Evolutionary conservation across 1,140 invertebrate species (phyloP).

Genomic region (Bombus difficillimus): DNA sequence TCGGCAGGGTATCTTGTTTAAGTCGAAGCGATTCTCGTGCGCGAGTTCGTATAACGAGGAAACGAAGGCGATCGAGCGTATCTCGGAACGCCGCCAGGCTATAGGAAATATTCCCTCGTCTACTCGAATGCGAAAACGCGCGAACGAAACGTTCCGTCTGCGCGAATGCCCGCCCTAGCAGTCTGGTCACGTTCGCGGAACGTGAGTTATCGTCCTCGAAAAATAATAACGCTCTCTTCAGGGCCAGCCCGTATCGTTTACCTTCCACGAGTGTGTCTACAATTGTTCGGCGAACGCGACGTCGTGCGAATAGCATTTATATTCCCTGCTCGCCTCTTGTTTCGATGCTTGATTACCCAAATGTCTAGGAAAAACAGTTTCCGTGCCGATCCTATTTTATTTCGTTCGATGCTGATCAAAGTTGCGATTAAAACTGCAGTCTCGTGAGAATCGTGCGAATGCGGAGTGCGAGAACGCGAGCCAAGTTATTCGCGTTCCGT

Average conservation of each 20-base stretch:
- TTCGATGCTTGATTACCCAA: neutral
- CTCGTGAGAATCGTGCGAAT: slow-evolving; percentile 42
- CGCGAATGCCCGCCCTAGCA: neutral
- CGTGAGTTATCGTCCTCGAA: slow-evolving; percentile 61
- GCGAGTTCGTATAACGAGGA: neutral
- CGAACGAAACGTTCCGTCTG: neutral
- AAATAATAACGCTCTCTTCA: slow-evolving; percentile 34
- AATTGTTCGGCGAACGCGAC: neutral
- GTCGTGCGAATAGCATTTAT: neutral
- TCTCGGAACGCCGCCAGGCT: neutral
- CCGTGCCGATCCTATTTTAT: neutral
- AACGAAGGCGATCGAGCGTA: neutral
- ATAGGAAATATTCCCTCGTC: neutral
- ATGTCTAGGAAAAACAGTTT: neutral
- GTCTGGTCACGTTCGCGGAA: slow-evolving; percentile 57
- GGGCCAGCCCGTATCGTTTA: neutral
- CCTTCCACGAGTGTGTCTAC: neutral
- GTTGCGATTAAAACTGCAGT: slow-evolving; percentile 31
- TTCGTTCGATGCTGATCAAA: neutral
- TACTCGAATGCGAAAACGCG: neutral
- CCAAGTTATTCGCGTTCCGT: slow-evolving; percentile 33
- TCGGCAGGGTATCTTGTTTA: neutral
- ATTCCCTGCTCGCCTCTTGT: neutral
- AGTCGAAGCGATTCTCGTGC: neutral
- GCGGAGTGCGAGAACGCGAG: slow-evolving; percentile 15